phyloP scores from a whole-genome alignment of 2,113 vertebrate species.

The Hemiprocne comata region DNA sequence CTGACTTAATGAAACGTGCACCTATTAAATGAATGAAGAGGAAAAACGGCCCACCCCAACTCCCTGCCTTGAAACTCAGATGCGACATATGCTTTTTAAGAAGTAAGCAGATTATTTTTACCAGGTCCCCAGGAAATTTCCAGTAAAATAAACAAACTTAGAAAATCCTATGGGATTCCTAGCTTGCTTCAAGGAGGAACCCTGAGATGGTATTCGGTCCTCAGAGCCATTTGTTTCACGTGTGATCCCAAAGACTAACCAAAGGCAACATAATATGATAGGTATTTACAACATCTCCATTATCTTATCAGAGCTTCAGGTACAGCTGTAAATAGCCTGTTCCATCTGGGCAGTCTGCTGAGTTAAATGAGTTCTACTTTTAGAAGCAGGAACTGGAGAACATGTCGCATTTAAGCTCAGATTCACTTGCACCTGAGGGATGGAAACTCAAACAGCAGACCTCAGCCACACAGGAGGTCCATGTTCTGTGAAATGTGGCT shows the following conservation, averaged over 20 bases:
- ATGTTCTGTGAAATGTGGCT: fast-evolving
- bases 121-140: not conserved
- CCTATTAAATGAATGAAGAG: not conserved
- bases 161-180: not conserved
- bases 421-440: not conserved
- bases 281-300: constrained; percentile 68
- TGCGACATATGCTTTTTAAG: not conserved
- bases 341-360: constrained; percentile 52
- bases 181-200: not conserved
- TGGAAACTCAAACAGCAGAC: constrained; percentile 34
- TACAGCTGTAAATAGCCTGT: constrained; percentile 58
- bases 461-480: not conserved
- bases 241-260: constrained; percentile 44
- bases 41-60: not conserved
- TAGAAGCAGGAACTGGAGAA: constrained; percentile 48
- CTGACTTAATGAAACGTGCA: constrained; percentile 14
- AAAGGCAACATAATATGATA: constrained; percentile 45
- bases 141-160: not conserved
- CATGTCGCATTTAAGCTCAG: constrained; percentile 14
- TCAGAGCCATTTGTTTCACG: not conserved
- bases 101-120: not conserved
- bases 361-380: constrained; percentile 63
- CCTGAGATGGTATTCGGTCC: constrained; percentile 12
- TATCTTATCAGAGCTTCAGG: constrained; percentile 72
- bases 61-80: not conserved